A percentile compares a stretch with the other conserved stretches of the same genome.
phyloP scores from a whole-genome alignment of 2,888 invertebrate species.

The Panorpa germanica region DNA sequence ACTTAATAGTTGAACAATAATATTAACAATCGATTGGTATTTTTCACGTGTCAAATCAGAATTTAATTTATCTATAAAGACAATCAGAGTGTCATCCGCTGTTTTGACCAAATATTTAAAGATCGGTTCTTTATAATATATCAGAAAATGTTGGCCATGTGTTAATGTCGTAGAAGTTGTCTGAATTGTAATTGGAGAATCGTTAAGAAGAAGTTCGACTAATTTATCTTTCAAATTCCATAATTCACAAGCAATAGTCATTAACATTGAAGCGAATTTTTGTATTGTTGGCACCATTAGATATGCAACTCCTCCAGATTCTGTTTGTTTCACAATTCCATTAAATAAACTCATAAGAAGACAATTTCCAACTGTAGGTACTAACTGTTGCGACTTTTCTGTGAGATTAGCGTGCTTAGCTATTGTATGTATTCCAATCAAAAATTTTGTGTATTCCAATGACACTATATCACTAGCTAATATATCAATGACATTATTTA shows the following conservation, averaged over 20 bases:
- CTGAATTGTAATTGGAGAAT: conserved; percentile 8
- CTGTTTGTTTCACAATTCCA: no score
- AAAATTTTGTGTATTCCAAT: no score
- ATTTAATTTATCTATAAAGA: conserved; percentile 14
- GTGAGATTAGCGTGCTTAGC: no score
- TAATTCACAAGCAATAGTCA: conserved; percentile 8
- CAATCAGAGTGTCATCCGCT: conserved; percentile 14
- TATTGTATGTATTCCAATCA: no score
- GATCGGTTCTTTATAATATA: conserved; percentile 17
- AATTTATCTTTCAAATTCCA: no score
- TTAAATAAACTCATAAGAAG: no score
- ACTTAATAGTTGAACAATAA: conserved; percentile 18
- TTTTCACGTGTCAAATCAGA: conserved; percentile 14
- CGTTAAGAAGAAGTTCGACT: conserved; percentile 12
- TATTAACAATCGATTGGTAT: conserved; percentile 16
- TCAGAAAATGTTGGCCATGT: conserved; percentile 22
- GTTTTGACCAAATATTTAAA: conserved; percentile 16
- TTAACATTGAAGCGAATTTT: conserved; percentile 12
- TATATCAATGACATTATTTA: no score
- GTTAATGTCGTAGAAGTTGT: conserved; percentile 13
- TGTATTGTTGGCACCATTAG: conserved; percentile 12
- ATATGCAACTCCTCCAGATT: conserved; percentile 12
- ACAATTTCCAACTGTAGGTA: no score
- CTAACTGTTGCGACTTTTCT: no score
- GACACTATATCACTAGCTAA: no score